phyloP scores from a whole-genome alignment of 2,113 vertebrate species.

The Ictalurus furcatus region DNA sequence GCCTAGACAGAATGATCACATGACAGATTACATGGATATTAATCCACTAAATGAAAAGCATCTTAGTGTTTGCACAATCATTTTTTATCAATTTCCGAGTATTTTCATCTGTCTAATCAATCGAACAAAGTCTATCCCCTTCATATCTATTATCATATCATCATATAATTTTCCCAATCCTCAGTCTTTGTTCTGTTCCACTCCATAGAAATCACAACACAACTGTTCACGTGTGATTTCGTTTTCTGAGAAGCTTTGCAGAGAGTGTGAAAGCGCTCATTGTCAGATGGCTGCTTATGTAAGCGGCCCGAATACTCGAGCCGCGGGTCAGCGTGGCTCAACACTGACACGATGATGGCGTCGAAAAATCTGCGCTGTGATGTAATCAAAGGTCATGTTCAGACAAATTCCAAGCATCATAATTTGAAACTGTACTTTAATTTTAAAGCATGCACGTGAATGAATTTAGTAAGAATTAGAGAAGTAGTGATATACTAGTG shows the following conservation, averaged over 20 bases:
- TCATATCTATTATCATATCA: not conserved
- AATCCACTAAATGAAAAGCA: not conserved
- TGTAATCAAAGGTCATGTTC: slow-evolving; percentile 21
- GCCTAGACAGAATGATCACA: not conserved
- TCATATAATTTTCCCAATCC: slow-evolving; percentile 4
- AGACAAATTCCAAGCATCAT: too few relatives aligned
- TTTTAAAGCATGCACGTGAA: not conserved
- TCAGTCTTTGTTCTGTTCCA: slow-evolving; percentile 4
- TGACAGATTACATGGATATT: not conserved
- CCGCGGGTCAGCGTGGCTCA: slow-evolving; percentile 15
- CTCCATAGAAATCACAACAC: slow-evolving; percentile 9
- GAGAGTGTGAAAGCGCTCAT: slow-evolving; percentile 49
- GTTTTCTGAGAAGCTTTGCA: slow-evolving; percentile 23
- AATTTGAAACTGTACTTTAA: not conserved
- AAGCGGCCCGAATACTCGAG: slow-evolving; percentile 39
- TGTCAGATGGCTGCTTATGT: slow-evolving; percentile 57
- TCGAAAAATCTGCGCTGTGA: slow-evolving; percentile 2
- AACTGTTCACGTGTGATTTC: slow-evolving; percentile 40
- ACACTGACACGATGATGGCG: slow-evolving; percentile 7
- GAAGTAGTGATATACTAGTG: not conserved
- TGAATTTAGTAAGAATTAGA: not conserved
- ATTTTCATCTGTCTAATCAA: not conserved
- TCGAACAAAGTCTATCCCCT: not conserved
- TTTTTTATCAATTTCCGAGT: not conserved
- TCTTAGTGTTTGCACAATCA: not conserved